Evolutionary conservation across 2,888 invertebrate genomes (phyloP), one percentile per base, ranked within the genome.

Genomic region (Melinopterus prodromus): DNA sequence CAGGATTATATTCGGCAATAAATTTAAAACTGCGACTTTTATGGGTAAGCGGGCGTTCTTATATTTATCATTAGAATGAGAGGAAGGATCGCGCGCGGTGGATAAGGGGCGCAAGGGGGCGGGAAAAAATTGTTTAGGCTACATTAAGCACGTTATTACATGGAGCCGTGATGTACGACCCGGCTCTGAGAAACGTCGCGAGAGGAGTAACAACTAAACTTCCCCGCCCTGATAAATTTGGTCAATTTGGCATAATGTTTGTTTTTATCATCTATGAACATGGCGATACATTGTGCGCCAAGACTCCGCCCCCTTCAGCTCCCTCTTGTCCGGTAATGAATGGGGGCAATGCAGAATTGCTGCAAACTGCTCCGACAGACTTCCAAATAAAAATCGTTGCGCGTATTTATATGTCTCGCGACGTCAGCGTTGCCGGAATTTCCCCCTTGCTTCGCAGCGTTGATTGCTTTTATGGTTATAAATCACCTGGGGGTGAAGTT

Each of bases 191-290:
- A 53, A 53, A 53, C 53, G 53, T 53, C 53, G 53, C 53, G 5
- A 53, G 12, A 53, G 53, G 53, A 53, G 72, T 79, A 79, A 79
- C 79, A 79, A 79, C 79, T 79, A 79, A 79, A 79, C 79, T 79
- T 77, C 72, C 36, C 53, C 1, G 12, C 53, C 77, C 72, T 79
- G 79, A 79, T 79, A 79, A 77, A 79, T 79, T 77, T 74, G 72
- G 69, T 71, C 79, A 79, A 79, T 79, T 79, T 79, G 77, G 77
- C 77, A 72, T 79, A 79, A 79, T 79, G 79, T 79, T 79, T 79
- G 79, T 79, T 79, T 79, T 79, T 79, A 79, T 79, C 77, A 79
- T 79, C 77, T 79, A 79, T 79, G 79, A 79, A 79, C 79, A 77
- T 74, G 70, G 74, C 77, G 37, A 79, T 79, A 79, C 77, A 79